A percentile compares a stretch with the other conserved stretches of the same genome.
Evolutionary conservation across 2,888 invertebrate species (phyloP).

Genomic region (Silvanus unidentatus): DNA sequence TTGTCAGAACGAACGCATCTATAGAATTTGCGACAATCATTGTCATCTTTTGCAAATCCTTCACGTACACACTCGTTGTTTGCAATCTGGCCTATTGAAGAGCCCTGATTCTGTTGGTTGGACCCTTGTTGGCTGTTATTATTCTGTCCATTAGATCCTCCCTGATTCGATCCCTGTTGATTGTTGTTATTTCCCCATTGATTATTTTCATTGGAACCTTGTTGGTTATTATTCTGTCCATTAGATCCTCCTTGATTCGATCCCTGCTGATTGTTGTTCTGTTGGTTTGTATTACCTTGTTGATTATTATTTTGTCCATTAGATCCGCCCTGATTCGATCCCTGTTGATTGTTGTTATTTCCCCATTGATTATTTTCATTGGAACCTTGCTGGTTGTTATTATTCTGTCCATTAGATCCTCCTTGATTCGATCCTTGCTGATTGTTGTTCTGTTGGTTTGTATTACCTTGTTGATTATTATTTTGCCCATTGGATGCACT

Average conservation of each 20-base stretch:
- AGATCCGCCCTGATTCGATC: too few relatives aligned
- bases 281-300: constrained; percentile 10
- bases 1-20: constrained; percentile 63
- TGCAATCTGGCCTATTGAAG: background rate
- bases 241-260: constrained; percentile 12
- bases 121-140: constrained; percentile 15
- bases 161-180: constrained; percentile 17
- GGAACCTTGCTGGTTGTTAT: constrained; percentile 12
- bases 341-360: too few relatives aligned
- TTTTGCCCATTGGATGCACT: background rate
- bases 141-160: constrained; percentile 15
- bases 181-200: constrained; percentile 19
- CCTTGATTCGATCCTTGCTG: constrained; percentile 14
- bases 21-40: constrained; percentile 68
- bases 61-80: constrained; percentile 50
- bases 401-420: constrained; percentile 18
- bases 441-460: constrained; percentile 7
- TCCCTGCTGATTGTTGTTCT: constrained; percentile 15
- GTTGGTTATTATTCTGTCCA: constrained; percentile 19
- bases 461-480: constrained; percentile 15
- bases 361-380: constrained; percentile 17
- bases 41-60: constrained; percentile 63
- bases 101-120: background rate
- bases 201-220: constrained; percentile 16
- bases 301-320: constrained; percentile 9